Evolutionary conservation across 1,140 invertebrate species (phyloP), one percentile per base, ranked within the genome.

Genomic region (Ooceraea biroi): DNA sequence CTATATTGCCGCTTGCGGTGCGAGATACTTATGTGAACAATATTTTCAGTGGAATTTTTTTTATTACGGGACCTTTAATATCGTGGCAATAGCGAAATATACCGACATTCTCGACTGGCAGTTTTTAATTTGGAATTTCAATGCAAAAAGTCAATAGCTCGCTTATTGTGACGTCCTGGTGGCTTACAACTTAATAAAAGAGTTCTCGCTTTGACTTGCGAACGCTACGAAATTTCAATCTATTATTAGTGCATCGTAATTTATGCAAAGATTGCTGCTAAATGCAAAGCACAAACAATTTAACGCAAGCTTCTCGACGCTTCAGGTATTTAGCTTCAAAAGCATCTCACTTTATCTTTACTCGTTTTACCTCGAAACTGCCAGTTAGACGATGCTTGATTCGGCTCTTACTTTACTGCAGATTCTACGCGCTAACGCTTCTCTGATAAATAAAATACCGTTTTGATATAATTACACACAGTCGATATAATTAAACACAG

Each of bases 311-410:
- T 66, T 55, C 30, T 22, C 61, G 41, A 27, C 48, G 10, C 44
- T 69, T 78, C 57, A 11, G 41, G 25, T 11, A 44, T 58, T 57
- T 17, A 44, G 17, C 61, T 55, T 77, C 3, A 77, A 80, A 80
- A 44, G 36, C 36, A 8, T 69, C 36, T 78, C 14, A 3, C 19
- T 30, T 76, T 63, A 63, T 0, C 44, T 78, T 44, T 69, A 57
- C n/a, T 80, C 25, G 41, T 80, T 57, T 80, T 71, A 80, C 52
- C 52, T 80, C 12, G 50, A 50, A 55, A 69, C 69, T 71, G 27
- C 22, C 36, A 58, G 25, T 69, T 69, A 58, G 41, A 27, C 36
- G 30, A 69, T 44, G 52, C 65, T 77, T 12, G 41, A 76, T 76
- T 65, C 27, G 25, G 14, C n/a, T 63, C 65, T 65, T 52, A 8